A percentile compares a stretch with the other conserved stretches of the same genome.
Conservation (phyloP, 2,888 invertebrate species). For the Lumbricus terrestris region DNA sequence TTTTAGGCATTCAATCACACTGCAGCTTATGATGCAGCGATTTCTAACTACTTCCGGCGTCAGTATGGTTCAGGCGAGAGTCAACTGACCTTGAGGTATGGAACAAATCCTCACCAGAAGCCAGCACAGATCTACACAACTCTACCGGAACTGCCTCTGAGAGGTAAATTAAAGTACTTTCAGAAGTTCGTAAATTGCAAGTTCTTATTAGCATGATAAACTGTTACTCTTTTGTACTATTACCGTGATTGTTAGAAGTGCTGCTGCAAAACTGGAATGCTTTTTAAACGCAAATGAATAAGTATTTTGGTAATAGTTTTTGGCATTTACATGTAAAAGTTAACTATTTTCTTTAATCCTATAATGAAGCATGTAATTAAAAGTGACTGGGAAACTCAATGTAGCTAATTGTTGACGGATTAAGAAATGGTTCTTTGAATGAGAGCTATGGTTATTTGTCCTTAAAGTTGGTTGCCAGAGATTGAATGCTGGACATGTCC, state of each 20-base stretch:
- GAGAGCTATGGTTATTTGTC: not conserved
- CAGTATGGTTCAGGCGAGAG: slow-evolving; percentile 77
- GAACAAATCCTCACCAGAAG: slow-evolving; percentile 96
- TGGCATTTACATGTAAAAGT: not conserved
- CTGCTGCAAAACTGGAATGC: not conserved
- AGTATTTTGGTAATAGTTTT: not conserved
- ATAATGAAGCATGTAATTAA: too few species aligned
- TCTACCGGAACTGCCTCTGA: slow-evolving; percentile 75
- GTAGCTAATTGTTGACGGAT: too few species aligned
- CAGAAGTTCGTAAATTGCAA: not conserved
- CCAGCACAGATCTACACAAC: slow-evolving; percentile 88
- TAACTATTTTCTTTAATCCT: not conserved
- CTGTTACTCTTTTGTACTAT: not conserved
- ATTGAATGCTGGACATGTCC: not conserved
- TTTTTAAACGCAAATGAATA: not conserved
- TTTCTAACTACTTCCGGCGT: slow-evolving; percentile 90
- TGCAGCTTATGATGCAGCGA: slow-evolving; percentile 87
- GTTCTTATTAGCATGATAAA: not conserved
- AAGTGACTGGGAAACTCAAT: too few species aligned
- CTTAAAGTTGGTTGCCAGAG: not conserved
- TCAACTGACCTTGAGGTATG: slow-evolving; percentile 85
- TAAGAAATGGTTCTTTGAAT: not conserved
- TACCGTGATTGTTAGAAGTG: not conserved
- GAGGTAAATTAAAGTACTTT: slow-evolving; percentile 57
- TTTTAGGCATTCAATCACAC: slow-evolving; percentile 93